phyloP scores from a whole-genome alignment of 2,113 vertebrate genomes.

The Grallaria varia region DNA sequence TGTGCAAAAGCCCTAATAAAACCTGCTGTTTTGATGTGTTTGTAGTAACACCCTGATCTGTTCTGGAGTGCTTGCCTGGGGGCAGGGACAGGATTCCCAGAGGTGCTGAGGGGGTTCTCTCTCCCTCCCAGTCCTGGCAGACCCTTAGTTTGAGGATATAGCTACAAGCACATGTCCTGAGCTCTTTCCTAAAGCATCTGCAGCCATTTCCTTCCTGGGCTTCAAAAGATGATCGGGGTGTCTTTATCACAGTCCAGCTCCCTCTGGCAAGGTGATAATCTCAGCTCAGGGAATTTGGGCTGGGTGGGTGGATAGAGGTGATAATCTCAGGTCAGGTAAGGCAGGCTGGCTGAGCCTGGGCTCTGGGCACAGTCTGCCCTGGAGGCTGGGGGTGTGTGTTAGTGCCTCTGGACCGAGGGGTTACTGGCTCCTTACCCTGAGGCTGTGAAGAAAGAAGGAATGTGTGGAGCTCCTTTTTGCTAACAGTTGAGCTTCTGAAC shows the following conservation, averaged over 20 bases:
- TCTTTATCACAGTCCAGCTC: neutral
- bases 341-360: neutral
- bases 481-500: neutral
- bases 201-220: neutral
- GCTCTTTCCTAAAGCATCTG: neutral
- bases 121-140: neutral
- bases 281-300: neutral
- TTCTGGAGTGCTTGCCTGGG: neutral
- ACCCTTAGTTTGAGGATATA: neutral
- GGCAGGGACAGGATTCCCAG: neutral
- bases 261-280: neutral
- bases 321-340: neutral
- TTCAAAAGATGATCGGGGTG: neutral
- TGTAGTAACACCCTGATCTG: neutral
- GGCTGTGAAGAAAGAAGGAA: neutral
- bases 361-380: neutral
- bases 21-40: neutral
- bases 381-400: neutral
- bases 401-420: neutral
- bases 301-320: neutral
- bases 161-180: neutral
- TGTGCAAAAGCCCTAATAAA: slow-evolving; percentile 49
- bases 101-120: neutral
- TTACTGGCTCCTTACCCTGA: neutral
- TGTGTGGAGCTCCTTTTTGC: neutral